These are phyloP conservation scores for Muntiacus muntjak DNA, from an alignment of 2,113 vertebrate genomes.

Conservation along the genomic window DNA sequence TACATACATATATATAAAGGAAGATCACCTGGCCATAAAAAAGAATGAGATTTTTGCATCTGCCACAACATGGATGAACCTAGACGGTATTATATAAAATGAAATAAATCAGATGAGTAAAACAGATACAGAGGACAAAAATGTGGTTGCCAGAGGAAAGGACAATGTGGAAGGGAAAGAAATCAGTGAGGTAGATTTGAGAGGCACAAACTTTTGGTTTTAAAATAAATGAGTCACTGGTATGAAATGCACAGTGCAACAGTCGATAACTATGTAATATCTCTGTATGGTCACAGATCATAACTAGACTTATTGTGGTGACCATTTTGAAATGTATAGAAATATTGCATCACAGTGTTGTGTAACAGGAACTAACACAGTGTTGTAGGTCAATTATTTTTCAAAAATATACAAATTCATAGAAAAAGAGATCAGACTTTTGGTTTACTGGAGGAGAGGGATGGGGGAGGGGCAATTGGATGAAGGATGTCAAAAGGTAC, in stretches of 20 bases:
- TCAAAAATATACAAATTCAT: not conserved
- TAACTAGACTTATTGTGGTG: not conserved
- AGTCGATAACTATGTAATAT: not conserved
- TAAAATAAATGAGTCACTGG: not conserved
- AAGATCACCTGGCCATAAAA: not conserved
- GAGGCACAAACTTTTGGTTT: not conserved
- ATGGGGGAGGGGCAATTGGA: not conserved
- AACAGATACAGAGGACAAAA: not conserved
- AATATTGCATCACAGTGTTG: not conserved
- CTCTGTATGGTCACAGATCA: not conserved
- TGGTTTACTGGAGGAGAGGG: not conserved
- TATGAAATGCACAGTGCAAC: not conserved
- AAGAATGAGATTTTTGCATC: not conserved
- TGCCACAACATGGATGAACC: not conserved
- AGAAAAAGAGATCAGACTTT: not conserved
- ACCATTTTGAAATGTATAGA: not conserved
- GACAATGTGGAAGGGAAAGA: not conserved
- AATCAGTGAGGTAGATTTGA: not conserved
- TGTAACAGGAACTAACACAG: not conserved
- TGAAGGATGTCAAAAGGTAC: not conserved
- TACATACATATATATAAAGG: not conserved
- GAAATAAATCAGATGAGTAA: not conserved
- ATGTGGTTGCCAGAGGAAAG: not conserved
- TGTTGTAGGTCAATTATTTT: not conserved
- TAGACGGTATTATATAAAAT: not conserved